A percentile compares a stretch with the other conserved stretches of the same genome.
Evolutionary conservation across 2,888 invertebrate genomes (phyloP).

Genomic region (Pharmacophagus antenor): DNA sequence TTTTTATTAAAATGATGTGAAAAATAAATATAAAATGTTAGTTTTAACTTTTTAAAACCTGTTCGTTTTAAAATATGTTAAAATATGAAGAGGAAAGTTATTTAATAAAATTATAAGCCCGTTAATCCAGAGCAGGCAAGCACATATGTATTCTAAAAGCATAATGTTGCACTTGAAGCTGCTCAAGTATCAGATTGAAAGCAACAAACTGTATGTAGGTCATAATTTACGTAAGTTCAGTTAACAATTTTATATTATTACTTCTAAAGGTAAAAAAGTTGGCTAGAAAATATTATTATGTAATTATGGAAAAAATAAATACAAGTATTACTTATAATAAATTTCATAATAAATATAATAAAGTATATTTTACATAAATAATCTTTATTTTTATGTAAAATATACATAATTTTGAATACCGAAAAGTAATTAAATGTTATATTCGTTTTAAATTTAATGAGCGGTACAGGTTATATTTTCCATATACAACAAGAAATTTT

Average conservation of each 20-base stretch:
- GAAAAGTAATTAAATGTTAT: no score
- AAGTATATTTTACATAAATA: no score
- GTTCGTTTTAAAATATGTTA: neutral
- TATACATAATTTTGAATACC: no score
- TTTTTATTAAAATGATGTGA: no score
- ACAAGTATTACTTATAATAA: neutral
- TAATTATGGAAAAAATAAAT: neutral
- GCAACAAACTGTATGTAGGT: slow-evolving; percentile 4
- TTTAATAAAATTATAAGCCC: neutral
- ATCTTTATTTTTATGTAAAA: no score
- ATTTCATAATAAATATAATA: neutral
- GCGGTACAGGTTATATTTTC: no score
- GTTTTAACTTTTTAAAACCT: no score
- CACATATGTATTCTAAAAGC: neutral
- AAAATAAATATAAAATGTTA: no score
- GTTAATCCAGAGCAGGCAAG: neutral
- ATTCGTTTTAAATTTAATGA: no score
- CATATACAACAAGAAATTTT: no score
- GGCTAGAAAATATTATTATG: neutral
- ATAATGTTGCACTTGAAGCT: neutral
- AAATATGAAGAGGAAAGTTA: neutral
- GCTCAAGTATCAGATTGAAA: neutral
- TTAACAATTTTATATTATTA: neutral
- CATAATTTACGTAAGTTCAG: neutral
- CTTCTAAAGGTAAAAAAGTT: neutral